Conservation (phyloP, 2,797 vertebrate species). For the Pseudopleuronectes americanus region DNA sequence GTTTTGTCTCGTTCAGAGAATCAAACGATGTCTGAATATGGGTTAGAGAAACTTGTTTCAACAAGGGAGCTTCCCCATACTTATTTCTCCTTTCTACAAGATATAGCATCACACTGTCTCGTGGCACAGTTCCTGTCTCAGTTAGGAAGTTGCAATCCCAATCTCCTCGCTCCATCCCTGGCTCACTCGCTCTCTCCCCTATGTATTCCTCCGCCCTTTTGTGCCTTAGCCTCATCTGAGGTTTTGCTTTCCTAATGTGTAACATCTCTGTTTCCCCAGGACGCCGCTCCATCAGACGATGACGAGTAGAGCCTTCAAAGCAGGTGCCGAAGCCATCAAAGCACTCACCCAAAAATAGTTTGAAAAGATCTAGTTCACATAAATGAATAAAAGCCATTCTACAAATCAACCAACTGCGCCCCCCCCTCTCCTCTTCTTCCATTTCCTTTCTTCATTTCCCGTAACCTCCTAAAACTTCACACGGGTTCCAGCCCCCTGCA, state of each 20-base stretch:
- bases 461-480: constrained; percentile 51
- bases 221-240: constrained; percentile 20
- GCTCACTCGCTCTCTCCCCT: constrained; percentile 6
- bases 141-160: constrained; percentile 16
- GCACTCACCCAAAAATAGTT: constrained; percentile 37
- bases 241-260: constrained; percentile 61
- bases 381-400: constrained; percentile 51
- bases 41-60: constrained; percentile 42
- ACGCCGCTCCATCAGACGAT: constrained; percentile 28
- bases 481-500: constrained; percentile 13
- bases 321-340: constrained; percentile 34
- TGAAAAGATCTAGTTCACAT: constrained; percentile 45
- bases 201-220: constrained; percentile 28
- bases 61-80: neutral
- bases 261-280: constrained; percentile 51
- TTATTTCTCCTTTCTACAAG: constrained; percentile 21
- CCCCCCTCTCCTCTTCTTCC: neutral
- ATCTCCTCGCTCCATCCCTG: neutral
- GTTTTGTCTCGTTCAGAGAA: constrained; percentile 47
- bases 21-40: constrained; percentile 42
- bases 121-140: constrained; percentile 22
- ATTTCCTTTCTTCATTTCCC: constrained; percentile 33
- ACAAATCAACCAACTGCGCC: neutral
- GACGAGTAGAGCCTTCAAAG: constrained; percentile 54
- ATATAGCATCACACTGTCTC: constrained; percentile 12